Percentiles rank a stretch among this genome's conserved stretches.
These are phyloP conservation scores for Cinclus cinclus DNA, from an alignment of 2,113 vertebrate genomes.

Conservation along the genomic window DNA sequence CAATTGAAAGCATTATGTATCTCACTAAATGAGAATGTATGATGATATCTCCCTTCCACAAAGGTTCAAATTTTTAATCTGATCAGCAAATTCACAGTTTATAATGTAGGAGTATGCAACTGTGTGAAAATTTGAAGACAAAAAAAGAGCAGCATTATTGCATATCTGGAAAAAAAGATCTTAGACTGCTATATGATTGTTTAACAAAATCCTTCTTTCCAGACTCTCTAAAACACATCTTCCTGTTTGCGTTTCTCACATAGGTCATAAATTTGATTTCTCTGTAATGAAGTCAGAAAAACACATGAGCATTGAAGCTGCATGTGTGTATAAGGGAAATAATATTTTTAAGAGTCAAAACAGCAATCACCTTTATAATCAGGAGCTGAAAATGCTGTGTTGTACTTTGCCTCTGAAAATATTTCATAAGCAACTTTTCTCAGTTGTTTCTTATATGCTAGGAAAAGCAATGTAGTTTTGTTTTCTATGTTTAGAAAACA, in stretches of 20 bases:
- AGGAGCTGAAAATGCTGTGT: neutral
- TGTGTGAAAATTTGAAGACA: neutral
- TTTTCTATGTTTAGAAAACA: neutral
- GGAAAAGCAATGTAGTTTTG: neutral
- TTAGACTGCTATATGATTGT: neutral
- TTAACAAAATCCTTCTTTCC: neutral
- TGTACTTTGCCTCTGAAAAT: neutral
- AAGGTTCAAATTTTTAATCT: neutral
- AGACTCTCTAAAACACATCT: neutral
- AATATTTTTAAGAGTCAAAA: neutral
- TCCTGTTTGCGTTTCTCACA: neutral
- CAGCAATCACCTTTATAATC: neutral
- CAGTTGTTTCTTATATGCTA: neutral
- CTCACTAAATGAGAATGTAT: neutral
- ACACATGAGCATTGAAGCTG: neutral
- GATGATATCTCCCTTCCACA: neutral
- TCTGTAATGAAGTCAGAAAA: neutral
- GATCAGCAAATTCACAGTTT: neutral
- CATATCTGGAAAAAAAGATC: neutral
- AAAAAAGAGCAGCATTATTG: neutral
- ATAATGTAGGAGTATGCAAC: neutral
- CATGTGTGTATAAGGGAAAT: neutral
- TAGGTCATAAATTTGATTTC: neutral
- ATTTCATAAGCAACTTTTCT: neutral
- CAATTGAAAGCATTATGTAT: neutral